A percentile compares a stretch with the other conserved stretches of the same genome.
Conservation (phyloP, 2,888 invertebrate genomes). For the Flabesymbios commensalis region DNA sequence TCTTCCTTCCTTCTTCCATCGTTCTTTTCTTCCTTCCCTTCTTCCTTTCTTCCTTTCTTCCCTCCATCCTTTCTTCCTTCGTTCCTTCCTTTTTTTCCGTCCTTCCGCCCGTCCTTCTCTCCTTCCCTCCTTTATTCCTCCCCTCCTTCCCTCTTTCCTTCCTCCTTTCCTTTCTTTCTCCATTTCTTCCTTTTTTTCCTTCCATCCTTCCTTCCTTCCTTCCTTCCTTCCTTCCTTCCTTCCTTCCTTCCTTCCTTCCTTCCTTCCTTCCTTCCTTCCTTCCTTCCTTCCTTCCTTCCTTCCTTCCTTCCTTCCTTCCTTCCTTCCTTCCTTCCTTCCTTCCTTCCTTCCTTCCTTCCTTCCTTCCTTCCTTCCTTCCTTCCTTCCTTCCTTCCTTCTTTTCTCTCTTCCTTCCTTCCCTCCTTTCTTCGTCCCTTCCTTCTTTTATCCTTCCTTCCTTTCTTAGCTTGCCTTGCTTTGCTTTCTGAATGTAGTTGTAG, state of each 20-base stretch:
- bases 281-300: constrained; percentile 14
- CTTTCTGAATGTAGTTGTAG: too few species aligned
- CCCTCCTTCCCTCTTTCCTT: background rate
- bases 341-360: constrained; percentile 14
- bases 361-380: constrained; percentile 21
- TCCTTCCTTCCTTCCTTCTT: constrained; percentile 20
- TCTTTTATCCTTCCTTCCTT: background rate
- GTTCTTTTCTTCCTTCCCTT: background rate
- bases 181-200: background rate
- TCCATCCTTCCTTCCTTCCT: too few species aligned
- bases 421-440: constrained; percentile 19
- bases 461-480: background rate
- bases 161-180: background rate
- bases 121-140: background rate
- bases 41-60: background rate
- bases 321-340: constrained; percentile 22
- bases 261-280: background rate
- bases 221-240: background rate
- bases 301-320: constrained; percentile 16
- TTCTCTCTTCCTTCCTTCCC: constrained; percentile 13
- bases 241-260: background rate
- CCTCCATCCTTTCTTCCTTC: background rate
- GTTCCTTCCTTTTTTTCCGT: background rate
- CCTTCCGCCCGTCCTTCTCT: background rate
- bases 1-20: background rate